Base-by-base conservation (phyloP, 2,113 vertebrate genomes). In the Greenwoodochromis staneri region DNA sequence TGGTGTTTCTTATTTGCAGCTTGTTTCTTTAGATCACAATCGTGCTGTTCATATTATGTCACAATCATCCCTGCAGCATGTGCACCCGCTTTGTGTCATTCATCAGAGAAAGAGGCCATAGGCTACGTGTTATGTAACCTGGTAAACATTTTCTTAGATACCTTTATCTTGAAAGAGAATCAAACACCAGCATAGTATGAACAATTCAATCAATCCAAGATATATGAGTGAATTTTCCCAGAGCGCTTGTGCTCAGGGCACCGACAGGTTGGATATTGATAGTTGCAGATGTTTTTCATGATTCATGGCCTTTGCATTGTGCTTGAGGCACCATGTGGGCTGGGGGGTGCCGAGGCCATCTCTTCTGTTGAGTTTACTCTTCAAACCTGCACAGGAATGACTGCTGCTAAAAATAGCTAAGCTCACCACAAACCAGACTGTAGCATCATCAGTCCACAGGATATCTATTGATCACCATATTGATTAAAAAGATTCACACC, bases 371-470 rank as follows among this genome's bases (percentile, higher is more conserved):
- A 89, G 85, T 90, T 85, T 86, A 80, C 59, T 80, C 86, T 69
- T 66, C 90, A 81, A 91, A 95, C 89, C 93, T 91, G 86, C 87
- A 80, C 83, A 92, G 82, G 83, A 92, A 92, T 71, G 88, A 78
- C 63, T 87, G 21, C 6, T 3, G 55, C 84, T 94, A 94, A 93
- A 95, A 95, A 96, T 94, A 94, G 91, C 82, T 54, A 4, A 27
- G 76, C 87, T 91, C 84, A 88, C 78, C 84, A 86, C 85, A 88
- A 87, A 42, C 83, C 54, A 55, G 73, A 93, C 87, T 40, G 59
- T 80, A 90, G 80, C 84, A 84, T 92, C 84, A 91, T 92, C 83
- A 84, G 83, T 80, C 73, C 34, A 69, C 45, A 38, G 81, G 86
- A 83, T 27, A 55, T 36, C 12, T 63, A 84, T 61, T 59, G 87